Evolutionary conservation across 2,888 invertebrate genomes (phyloP).

Genomic region (Stramonita haemastoma): DNA sequence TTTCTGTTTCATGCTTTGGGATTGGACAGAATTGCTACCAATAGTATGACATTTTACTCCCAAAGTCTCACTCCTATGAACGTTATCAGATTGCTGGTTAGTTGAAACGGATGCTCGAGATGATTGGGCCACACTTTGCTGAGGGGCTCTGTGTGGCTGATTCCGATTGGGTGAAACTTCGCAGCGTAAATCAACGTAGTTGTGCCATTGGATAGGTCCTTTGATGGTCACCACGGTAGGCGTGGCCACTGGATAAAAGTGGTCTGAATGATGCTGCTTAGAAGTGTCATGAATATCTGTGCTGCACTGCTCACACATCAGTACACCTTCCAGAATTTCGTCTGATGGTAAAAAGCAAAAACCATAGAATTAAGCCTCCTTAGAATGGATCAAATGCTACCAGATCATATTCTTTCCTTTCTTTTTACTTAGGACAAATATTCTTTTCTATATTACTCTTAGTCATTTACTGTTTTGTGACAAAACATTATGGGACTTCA

Average conservation of each 20-base stretch:
- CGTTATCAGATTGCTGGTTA: neutral
- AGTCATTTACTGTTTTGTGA: too few species aligned
- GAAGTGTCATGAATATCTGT: slow-evolving; percentile 18
- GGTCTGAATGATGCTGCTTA: slow-evolving; percentile 34
- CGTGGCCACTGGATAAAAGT: slow-evolving; percentile 38
- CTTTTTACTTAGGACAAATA: too few species aligned
- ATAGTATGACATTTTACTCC: neutral
- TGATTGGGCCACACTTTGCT: neutral
- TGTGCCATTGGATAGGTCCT: slow-evolving; percentile 31
- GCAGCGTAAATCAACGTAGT: neutral
- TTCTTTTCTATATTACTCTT: too few species aligned
- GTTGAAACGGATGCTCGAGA: neutral
- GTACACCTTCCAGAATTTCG: slow-evolving; percentile 40
- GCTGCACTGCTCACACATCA: slow-evolving; percentile 38
- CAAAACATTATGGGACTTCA: too few species aligned
- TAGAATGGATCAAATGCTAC: too few species aligned
- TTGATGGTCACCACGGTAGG: slow-evolving; percentile 9
- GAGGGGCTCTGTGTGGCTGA: slow-evolving; percentile 4
- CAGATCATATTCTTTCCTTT: too few species aligned
- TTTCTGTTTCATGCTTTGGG: neutral
- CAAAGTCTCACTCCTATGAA: neutral
- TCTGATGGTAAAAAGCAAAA: neutral
- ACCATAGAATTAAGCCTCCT: too few species aligned
- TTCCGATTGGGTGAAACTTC: slow-evolving; percentile 6
- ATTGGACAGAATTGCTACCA: neutral